These are phyloP conservation scores for Ictidomys tridecemlineatus DNA, from an alignment of 2,113 vertebrate species.

Conservation along the genomic window DNA sequence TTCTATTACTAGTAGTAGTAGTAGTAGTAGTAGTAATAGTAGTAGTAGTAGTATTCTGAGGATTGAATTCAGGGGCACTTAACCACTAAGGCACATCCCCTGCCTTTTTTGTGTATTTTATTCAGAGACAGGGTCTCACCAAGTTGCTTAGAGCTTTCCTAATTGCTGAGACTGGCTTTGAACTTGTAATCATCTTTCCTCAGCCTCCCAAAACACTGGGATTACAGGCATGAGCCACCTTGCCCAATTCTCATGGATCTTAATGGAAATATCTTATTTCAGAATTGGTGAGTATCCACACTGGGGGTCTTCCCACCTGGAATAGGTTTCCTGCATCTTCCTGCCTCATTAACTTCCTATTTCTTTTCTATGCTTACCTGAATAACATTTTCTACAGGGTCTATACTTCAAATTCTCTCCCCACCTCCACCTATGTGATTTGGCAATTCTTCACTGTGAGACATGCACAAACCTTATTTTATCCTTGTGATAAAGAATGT, in stretches of 20 bases:
- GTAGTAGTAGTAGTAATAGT: no score
- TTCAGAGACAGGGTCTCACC: no score
- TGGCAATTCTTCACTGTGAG: neutral
- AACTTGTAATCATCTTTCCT: no score
- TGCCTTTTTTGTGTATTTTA: no score
- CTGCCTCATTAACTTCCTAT: constrained; percentile 10
- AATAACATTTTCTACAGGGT: constrained; percentile 24
- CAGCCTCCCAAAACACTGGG: no score
- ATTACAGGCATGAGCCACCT: no score
- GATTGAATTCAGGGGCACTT: no score
- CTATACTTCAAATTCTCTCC: constrained; percentile 36
- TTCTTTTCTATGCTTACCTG: constrained; percentile 43
- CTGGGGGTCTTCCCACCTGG: neutral
- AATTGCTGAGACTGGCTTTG: no score
- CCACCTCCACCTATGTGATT: neutral
- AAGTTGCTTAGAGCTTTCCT: no score
- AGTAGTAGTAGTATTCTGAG: no score
- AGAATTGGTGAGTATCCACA: neutral
- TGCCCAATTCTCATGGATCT: neutral
- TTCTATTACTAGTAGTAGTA: no score
- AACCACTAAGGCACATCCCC: no score
- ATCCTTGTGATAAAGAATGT: neutral
- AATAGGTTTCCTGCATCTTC: constrained; percentile 44
- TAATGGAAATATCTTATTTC: neutral
- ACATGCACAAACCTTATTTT: neutral